Conservation (phyloP, 1,140 invertebrate species). For the Platyura marginata region DNA sequence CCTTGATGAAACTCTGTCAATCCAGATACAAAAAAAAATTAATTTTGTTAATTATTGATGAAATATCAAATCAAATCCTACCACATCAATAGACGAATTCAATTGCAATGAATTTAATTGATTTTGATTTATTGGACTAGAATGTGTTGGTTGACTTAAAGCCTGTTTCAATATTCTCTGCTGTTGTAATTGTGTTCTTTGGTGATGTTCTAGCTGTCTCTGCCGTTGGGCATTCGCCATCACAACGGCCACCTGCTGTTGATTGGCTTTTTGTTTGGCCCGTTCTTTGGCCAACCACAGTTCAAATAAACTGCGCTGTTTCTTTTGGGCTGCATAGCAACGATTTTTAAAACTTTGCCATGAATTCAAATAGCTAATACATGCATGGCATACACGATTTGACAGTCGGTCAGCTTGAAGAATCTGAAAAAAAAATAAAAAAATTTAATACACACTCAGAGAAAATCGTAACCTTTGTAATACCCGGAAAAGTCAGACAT, state of each 20-base stretch:
- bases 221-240: neutral
- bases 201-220: neutral
- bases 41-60: neutral
- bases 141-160: neutral
- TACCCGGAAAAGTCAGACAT: too few relatives aligned
- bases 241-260: constrained; percentile 4
- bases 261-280: constrained; percentile 2
- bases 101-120: neutral
- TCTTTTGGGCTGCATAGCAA: constrained; percentile 17
- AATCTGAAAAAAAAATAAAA: constrained; percentile 11
- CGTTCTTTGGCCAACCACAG: constrained; percentile 3
- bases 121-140: too few relatives aligned
- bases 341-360: constrained; percentile 26
- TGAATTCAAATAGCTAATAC: constrained; percentile 24
- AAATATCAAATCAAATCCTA: neutral
- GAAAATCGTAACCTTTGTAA: too few relatives aligned
- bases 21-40: neutral
- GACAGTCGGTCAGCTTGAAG: constrained; percentile 15
- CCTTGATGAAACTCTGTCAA: constrained; percentile 7
- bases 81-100: neutral
- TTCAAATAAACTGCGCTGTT: constrained; percentile 21
- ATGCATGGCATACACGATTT: constrained; percentile 20
- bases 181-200: constrained; percentile 6
- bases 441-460: too few relatives aligned
- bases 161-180: constrained; percentile 4